Base-by-base conservation (phyloP, 37 sponge, comb jelly and placozoan species). In the Agelas oroides region DNA sequence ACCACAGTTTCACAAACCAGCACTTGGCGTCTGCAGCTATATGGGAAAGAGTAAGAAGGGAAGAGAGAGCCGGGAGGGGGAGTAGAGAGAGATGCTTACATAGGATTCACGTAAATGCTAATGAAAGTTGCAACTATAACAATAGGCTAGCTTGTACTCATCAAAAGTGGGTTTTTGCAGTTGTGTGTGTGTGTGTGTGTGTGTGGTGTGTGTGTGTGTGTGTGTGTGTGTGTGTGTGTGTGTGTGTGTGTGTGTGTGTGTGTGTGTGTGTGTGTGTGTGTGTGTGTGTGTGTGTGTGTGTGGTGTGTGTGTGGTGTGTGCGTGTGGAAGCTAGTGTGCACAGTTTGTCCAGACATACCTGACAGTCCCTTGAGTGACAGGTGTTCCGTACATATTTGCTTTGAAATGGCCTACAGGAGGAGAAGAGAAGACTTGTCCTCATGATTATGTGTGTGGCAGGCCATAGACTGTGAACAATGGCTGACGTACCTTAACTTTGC, bases 1-100 rank as follows among this genome's bases (percentile, higher is more conserved):
- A 89, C 96, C 96, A 96, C 68, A 96, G 54, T 70, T 96, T 93
- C 27, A 96, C 77, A 76, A 94, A 90, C 70, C 86, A 88, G 61
- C 86, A 88, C 79, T 82, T 93, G 27, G 80, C 92, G 57, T 92
- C 88, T 14, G 18, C 16, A 2, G 37, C 79, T n/a, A n/a, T n/a
- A n/a, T n/a, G n/a, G n/a, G n/a, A n/a, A n/a, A 41, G n/a, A n/a
- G n/a, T n/a, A n/a, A n/a, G n/a, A n/a, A n/a, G n/a, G n/a, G n/a
- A n/a, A 39, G 12, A n/a, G n/a, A n/a, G n/a, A n/a, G n/a, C n/a
- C n/a, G n/a, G n/a, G n/a, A n/a, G n/a, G n/a, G n/a, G n/a, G 66
- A 11, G 40, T 8, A 53, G 15, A 65, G 66, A 30, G 30, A 76
- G 59, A 57, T 15, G 59, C 16, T 23, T 23, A n/a, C n/a, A n/a